Base-by-base conservation (phyloP, 2,888 invertebrate genomes). In the Diploptera punctata region DNA sequence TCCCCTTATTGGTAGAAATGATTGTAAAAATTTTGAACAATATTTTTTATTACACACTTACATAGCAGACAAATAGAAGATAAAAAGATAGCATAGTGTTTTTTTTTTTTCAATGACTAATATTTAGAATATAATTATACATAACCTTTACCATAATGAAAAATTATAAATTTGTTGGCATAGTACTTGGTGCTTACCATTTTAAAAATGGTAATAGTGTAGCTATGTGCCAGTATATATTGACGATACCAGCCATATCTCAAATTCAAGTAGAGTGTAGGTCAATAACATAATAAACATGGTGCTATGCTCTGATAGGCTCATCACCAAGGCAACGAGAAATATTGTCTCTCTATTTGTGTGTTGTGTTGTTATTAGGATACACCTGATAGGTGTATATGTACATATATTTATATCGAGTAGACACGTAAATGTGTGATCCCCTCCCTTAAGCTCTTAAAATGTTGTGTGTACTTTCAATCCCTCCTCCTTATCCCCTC, bases 381-480 rank as follows among this genome's bases (percentile, higher is more conserved):
- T n/a, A n/a, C n/a, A n/a, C 47, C 47, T 21, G 49, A 18, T 62
- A 70, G 38, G 52, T 62, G 19, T 24, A 26, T 26, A 21, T 70
- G 70, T 70, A 70, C 31, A 70, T 70, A 70, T 70, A 70, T 70
- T 70, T 70, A 70, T 70, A 19, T 7, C 13, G 52, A 68, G 52
- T 33, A 68, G 54, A 52, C 49, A 54, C 52, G 68, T 52, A 31
- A 21, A 54, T 57, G 68, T 31, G 65, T 65, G 65, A 57, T 29
- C n/a, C 26, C 24, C 13, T 2, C 47, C 16, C 13, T n/a, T n/a
- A n/a, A n/a, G n/a, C n/a, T n/a, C n/a, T n/a, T n/a, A n/a, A n/a
- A 47, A 19, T 65, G 44, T 65, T 65, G 65, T 44, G 47, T 65
- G 65, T 65, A 26, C 38, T 43, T 62, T 13, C 13, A n/a, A n/a